Evolutionary conservation across 2,113 vertebrate genomes (phyloP), one percentile per base, ranked within the genome.

Genomic region (Scytalopus superciliaris): DNA sequence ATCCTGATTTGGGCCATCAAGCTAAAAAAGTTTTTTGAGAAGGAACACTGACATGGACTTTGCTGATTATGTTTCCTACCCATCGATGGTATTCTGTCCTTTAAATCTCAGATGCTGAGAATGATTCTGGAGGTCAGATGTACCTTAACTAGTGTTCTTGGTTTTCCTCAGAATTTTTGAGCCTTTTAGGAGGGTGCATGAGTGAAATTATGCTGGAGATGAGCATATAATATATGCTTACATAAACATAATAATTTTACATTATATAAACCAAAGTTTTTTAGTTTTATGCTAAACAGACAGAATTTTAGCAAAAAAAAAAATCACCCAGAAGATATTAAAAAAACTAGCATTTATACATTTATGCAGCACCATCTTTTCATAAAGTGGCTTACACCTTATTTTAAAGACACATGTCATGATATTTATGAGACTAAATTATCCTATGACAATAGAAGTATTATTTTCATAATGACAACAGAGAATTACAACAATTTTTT

Each of bases 331-430:
- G 56, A 60, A 35, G 2, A 31, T 69, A 31, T 19, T 28, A 7
- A 42, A 39, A 66, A 37, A 7, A 2, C 7, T 9, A 45, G 2
- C 5, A 33, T 3, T 53, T 31, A 5, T 24, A 19, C 14, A 37
- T 37, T 89, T 62, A 27, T 18, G 70, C 35, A 80, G 1, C 14
- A 70, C 3, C 27, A 3, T 40, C 23, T 57, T 49, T 89, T 79
- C 14, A 37, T 2, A 14, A 19, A 42, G 5, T 15, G 1, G 1
- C 75, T 45, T 59, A 56, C 31, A 49, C 1, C 9, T 66, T 3
- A 31, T 56, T 86, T 84, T 67, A 57, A 79, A 89, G 60, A 79
- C 9, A 62, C 0, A 3, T 68, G 10, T 2, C 12, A 3, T 45
- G 19, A 47, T 45, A 50, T 63, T 44, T 75, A 62, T 13, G 5